Base-by-base conservation (phyloP, 2,888 invertebrate genomes). In the Lycaena phlaeas region DNA sequence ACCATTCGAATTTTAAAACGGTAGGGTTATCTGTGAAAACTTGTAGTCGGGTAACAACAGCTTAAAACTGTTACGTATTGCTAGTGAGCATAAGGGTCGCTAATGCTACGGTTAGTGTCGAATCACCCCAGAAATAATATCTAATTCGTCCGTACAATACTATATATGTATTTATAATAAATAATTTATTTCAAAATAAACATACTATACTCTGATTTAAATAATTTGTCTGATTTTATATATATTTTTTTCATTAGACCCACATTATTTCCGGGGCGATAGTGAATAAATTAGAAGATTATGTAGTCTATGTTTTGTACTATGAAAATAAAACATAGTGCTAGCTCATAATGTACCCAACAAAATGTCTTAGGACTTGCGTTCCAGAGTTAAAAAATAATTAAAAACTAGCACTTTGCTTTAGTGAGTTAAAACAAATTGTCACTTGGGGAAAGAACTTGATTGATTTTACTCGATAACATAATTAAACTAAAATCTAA, bases 281-380 rank as follows among this genome's bases (percentile, higher is more conserved):
- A 51, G 57, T 54, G 54, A 59, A 61, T 57, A 60, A 58, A 59
- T 62, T 57, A 66, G n/a, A 52, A 56, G 58, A 61, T 43, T 62
- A 63, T 61, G 69, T 73, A 75, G 68, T 64, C 67, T 73, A 75
- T 68, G 56, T 68, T 81, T 82, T 82, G 81, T 82, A 82, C 81
- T 81, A 79, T 69, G 71, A 74, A 77, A 79, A 34, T 72, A 78
- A 77, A 74, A 46, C 52, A 52, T 54, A 56, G 53, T 53, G 54
- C 56, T 54, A 50, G 48, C 47, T 51, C 43, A 38, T 41, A 51
- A 46, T 31, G 14, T 22, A 14, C 2, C n/a, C 17, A 42, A 36
- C 17, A 38, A 27, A 38, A 22, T 11, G 11, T 11, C 6, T 12
- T 18, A 15, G 14, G 40, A 27, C 25, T 14, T 31, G 17, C 27